Base-by-base conservation (phyloP, 2,113 vertebrate species). In the Physeter macrocephalus region DNA sequence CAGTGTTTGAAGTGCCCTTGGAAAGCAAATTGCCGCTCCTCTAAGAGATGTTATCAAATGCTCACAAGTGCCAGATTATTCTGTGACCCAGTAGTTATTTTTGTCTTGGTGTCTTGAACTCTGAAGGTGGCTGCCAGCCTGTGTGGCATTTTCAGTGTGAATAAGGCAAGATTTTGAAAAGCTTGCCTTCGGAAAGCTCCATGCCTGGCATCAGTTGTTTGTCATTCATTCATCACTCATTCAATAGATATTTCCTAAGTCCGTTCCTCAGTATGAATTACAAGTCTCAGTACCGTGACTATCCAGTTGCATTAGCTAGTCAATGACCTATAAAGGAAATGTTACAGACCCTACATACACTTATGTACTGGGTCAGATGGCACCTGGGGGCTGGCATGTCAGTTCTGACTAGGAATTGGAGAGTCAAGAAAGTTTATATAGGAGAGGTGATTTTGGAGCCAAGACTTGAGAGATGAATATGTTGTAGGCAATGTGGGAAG, bases 401-500 rank as follows among this genome's bases (percentile, higher is more conserved):
- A 8, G 41, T 39, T 82, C 41, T 62, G 12, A 46, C 14, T 3
- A 6, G 41, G 67, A 46, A 21, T 27, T 18, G 21, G 36, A 59
- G 75, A 61, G 18, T 31, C 41, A 27, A 62, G 90, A 71, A 59
- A 20, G 36, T 18, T 39, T 46, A 43, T 27, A 17, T 12, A 49
- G 69, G 39, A 80, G 69, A 74, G 11, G 4, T 15, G 36, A 31
- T 31, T 59, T 20, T 31, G 57, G 85, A 81, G 43, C 67, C 20
- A 14, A 71, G 43, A 7, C 67, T 27, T 5, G 67, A 13, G n/a
- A 88, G 95, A 31, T 29, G 80, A 66, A 2, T 3, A 0, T 36
- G 11, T 34, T 7, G 0, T 0, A 11, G 88, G 57, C 1, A 0
- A 0, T 0, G 11, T 25, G 29, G 17, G 81, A 9, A 49, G 91